These are phyloP conservation scores for Macrobrachium rosenbergii DNA, from an alignment of 1,140 invertebrate genomes.

Conservation along the genomic window DNA sequence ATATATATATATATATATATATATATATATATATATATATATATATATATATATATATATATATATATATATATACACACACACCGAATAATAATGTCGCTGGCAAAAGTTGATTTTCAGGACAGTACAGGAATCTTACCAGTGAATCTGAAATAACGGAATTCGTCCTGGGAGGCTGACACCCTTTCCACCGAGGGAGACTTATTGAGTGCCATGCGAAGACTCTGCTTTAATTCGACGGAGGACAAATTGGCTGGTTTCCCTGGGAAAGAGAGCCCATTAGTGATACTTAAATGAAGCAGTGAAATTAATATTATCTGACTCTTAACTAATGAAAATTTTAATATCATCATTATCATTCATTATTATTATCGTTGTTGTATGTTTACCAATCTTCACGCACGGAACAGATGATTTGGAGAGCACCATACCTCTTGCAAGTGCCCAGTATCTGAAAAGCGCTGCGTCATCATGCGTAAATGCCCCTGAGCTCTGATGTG, in stretches of 20 bases:
- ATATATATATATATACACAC: too few species aligned
- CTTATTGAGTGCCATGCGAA: slow-evolving; percentile 63
- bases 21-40: too few species aligned
- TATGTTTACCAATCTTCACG: background rate
- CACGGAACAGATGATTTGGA: background rate
- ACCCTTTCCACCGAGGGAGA: slow-evolving; percentile 60
- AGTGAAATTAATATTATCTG: too few species aligned
- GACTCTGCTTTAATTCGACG: slow-evolving; percentile 63
- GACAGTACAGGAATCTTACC: slow-evolving; percentile 10
- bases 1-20: too few species aligned
- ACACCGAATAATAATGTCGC: background rate
- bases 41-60: background rate
- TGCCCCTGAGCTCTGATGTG: slow-evolving; percentile 61
- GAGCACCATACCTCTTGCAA: slow-evolving; percentile 50
- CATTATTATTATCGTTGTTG: background rate
- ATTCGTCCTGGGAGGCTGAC: slow-evolving; percentile 37
- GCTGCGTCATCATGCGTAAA: slow-evolving; percentile 63
- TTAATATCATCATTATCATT: background rate
- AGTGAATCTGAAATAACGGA: slow-evolving; percentile 64
- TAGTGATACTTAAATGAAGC: background rate
- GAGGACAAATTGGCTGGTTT: slow-evolving; percentile 56
- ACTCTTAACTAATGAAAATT: background rate
- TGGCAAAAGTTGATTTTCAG: background rate
- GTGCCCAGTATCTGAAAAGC: slow-evolving; percentile 64
- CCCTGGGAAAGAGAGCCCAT: slow-evolving; percentile 16